Base-by-base conservation (phyloP, 2,113 vertebrate genomes). In the Axis porcinus region DNA sequence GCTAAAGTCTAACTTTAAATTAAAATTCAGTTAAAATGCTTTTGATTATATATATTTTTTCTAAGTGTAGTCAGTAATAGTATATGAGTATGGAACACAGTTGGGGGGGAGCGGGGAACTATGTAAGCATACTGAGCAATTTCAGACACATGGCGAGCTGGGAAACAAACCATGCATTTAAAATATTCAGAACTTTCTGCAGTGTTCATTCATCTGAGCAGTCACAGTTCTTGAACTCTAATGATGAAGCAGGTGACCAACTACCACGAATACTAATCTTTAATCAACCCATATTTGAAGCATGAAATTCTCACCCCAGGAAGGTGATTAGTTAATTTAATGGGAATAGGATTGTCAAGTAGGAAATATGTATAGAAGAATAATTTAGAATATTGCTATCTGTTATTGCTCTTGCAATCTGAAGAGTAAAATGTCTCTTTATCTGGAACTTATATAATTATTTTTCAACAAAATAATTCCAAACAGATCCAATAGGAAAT, bases 261-360 rank as follows among this genome's bases (percentile, higher is more conserved):
- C 92, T 92, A 3, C 79, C 36, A 76, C 33, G 57, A 91, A 95
- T 93, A 62, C 91, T 98, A 91, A 97, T 98, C 96, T 97, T 98
- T 96, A 98, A 98, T 98, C 96, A 99, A 96, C 84, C 33, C 11
- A 78, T 93, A 96, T 91, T 89, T 55, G 36, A 97, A 97, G 82
- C 94, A 95, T 97, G 96, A 96, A 98, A 97, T 58, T 86, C 55
- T 55, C 15, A 97, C 62, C 45, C 83, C 47, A 93, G 87, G 89
- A 97, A 97, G 91, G 43, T 96, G n/a, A 98, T 98, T 98, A 97
- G 33, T 97, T 97, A 98, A 97, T 98, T 98, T 98, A 98, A 98
- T 95, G 97, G 86, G 30, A 95, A 64, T 94, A 96, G 21, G 47
- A 94, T 95, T 97, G 79, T 95, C 92, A 98, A 89, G 97, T 95